phyloP scores from a whole-genome alignment of 2,888 invertebrate genomes.

The Ganaspis brasiliensis region DNA sequence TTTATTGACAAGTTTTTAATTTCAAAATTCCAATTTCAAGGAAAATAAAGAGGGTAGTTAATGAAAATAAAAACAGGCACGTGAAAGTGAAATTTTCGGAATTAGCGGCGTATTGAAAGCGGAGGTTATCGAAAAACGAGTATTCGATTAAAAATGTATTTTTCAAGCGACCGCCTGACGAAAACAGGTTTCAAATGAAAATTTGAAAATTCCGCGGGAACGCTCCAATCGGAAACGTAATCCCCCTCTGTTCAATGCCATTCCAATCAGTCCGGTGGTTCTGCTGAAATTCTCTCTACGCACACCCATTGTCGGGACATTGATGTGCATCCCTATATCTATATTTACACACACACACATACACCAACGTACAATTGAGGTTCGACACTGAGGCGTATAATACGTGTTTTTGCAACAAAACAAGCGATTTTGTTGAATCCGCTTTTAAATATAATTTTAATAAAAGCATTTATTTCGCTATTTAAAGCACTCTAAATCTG shows the following conservation, averaged over 20 bases:
- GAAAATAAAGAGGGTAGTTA: too few species aligned
- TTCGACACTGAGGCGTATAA: conserved; percentile 25
- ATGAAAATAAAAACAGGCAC: neutral
- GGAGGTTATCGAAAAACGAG: conserved; percentile 16
- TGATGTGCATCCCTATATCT: conserved; percentile 53
- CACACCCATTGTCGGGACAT: conserved; percentile 52
- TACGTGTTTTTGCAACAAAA: conserved; percentile 11
- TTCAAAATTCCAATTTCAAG: too few species aligned
- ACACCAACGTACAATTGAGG: conserved; percentile 20
- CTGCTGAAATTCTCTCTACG: conserved; percentile 72
- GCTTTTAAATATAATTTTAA: neutral
- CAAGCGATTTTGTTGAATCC: neutral
- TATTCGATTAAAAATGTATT: conserved; percentile 45
- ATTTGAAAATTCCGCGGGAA: conserved; percentile 67
- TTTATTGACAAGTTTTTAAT: too few species aligned
- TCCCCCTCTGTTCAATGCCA: conserved; percentile 71
- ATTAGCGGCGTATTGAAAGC: neutral
- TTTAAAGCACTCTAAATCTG: neutral
- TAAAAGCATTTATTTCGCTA: neutral
- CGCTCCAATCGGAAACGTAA: conserved; percentile 73
- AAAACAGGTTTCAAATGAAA: conserved; percentile 53
- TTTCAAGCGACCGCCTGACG: conserved; percentile 28
- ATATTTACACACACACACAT: conserved; percentile 17
- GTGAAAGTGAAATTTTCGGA: neutral
- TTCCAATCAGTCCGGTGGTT: conserved; percentile 71